Evolutionary conservation across 1,140 invertebrate genomes (phyloP), one percentile per base, ranked within the genome.

Genomic region (Bombyx mandarina): DNA sequence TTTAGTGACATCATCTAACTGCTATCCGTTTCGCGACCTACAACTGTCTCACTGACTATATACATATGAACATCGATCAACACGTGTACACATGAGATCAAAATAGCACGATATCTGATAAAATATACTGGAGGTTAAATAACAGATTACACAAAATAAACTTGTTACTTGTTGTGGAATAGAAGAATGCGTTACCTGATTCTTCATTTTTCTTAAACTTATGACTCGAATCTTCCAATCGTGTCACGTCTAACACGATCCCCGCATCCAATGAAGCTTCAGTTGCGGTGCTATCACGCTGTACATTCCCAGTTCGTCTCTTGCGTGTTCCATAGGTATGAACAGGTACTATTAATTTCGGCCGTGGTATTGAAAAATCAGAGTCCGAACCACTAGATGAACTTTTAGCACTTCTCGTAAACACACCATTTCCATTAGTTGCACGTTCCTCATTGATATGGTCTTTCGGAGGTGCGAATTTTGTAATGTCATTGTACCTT

Each of bases 331-430:
- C 94, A 79, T 96, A 96, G 3, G 94, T 95, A 87, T 96, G 94
- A 56, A 96, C 94, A 50, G 94, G 94, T 56, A 96, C 94, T 69
- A 96, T 94, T 58, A 96, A 89, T 74, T 94, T 93, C 10, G 94
- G 94, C 69, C 95, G 87, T 1, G 95, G 95, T 78, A 96, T 96
- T 48, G 91, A 89, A 82, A 96, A 96, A 63, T 93, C 92, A 7
- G 90, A 89, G 58, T 90, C 89, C 7, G 88, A 89, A 55, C 87
- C 85, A 63, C 80, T 83, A 43, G 85, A 87, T 8, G 82, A 85
- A 73, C 78, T 88, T 81, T 82, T 84, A 54, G 77, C 77, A 79
- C 81, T 86, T 76, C 73, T 71, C 52, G 76, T 62, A 65, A 59
- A 88, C 45, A 86, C 84, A 72, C 85, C 75, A 60, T 83, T 88